Evolutionary conservation across 37 sponge, comb jelly and placozoan species (phyloP).

Genomic region (Beroe ovata): DNA sequence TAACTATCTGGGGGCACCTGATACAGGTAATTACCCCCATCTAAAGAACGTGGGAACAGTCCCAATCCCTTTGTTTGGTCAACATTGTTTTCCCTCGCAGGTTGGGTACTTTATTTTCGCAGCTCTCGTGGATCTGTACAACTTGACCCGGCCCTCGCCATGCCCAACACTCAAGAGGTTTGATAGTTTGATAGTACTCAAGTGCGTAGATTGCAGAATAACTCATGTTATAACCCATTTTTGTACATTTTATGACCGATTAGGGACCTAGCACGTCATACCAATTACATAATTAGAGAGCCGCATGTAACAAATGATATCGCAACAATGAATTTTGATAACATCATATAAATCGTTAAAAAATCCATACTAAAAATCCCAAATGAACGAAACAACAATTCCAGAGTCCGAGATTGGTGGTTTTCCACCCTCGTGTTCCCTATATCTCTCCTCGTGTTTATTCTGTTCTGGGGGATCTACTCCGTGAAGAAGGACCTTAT

Average conservation of each 20-base stretch:
- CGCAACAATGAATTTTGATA: too few relatives aligned
- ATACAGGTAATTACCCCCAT: not conserved
- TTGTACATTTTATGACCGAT: not conserved
- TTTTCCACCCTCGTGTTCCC: constrained; percentile 54
- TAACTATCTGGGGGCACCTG: constrained; percentile 28
- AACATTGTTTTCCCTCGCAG: too few relatives aligned
- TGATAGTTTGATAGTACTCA: not conserved
- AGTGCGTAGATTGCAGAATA: not conserved
- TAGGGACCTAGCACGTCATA: too few relatives aligned
- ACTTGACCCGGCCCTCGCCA: not conserved
- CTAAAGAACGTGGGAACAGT: too few relatives aligned
- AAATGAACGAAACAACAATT: too few relatives aligned
- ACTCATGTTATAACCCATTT: not conserved
- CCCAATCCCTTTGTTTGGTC: too few relatives aligned
- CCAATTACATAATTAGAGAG: too few relatives aligned
- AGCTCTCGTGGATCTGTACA: constrained; percentile 9
- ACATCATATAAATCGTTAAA: too few relatives aligned
- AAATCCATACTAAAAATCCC: too few relatives aligned
- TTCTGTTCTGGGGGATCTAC: constrained; percentile 31
- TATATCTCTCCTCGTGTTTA: constrained; percentile 20
- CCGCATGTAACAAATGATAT: too few relatives aligned
- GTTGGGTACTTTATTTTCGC: constrained; percentile 33
- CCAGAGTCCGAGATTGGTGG: constrained; percentile 21
- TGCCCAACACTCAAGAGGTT: not conserved
- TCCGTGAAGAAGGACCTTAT: not conserved